These are phyloP conservation scores for Athripsodes cinereus DNA, from an alignment of 2,888 invertebrate genomes.

Conservation along the genomic window DNA sequence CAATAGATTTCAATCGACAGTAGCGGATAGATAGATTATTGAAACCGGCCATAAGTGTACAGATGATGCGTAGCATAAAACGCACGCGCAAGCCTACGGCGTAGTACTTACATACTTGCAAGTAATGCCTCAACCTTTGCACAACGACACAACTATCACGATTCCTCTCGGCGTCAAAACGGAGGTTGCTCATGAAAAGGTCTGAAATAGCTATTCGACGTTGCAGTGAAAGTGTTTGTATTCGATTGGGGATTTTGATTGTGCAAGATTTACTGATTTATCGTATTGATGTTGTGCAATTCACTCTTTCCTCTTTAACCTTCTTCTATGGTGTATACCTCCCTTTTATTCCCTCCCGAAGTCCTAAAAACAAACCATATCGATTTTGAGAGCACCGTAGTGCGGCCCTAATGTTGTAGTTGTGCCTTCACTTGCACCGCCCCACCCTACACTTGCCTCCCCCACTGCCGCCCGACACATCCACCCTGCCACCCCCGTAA, in stretches of 20 bases:
- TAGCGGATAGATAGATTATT: too few relatives aligned
- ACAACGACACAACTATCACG: background rate
- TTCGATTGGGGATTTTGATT: background rate
- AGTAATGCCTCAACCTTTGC: slow-evolving; percentile 16
- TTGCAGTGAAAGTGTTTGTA: background rate
- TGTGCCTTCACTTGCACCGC: slow-evolving; percentile 27
- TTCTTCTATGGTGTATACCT: slow-evolving; percentile 48
- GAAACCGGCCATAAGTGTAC: too few relatives aligned
- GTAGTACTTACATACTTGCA: slow-evolving; percentile 22
- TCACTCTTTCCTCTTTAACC: slow-evolving; percentile 18
- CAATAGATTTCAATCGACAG: too few relatives aligned
- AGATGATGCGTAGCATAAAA: slow-evolving; percentile 17
- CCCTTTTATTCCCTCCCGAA: slow-evolving; percentile 46
- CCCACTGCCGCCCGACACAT: slow-evolving; percentile 20
- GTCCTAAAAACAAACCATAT: slow-evolving; percentile 35
- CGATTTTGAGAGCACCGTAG: slow-evolving; percentile 40
- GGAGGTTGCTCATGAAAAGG: background rate
- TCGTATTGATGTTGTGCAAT: slow-evolving; percentile 7
- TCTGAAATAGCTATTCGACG: background rate
- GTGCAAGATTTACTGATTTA: slow-evolving; percentile 1
- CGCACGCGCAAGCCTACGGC: slow-evolving; percentile 21
- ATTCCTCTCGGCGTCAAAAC: background rate
- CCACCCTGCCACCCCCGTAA: slow-evolving; percentile 3
- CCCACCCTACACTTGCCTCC: slow-evolving; percentile 22
- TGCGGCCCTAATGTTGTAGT: slow-evolving; percentile 28